Percentiles rank a stretch among this genome's conserved stretches.
Conservation (phyloP, 1,140 invertebrate species). For the Pseudomyrmex gracilis region DNA sequence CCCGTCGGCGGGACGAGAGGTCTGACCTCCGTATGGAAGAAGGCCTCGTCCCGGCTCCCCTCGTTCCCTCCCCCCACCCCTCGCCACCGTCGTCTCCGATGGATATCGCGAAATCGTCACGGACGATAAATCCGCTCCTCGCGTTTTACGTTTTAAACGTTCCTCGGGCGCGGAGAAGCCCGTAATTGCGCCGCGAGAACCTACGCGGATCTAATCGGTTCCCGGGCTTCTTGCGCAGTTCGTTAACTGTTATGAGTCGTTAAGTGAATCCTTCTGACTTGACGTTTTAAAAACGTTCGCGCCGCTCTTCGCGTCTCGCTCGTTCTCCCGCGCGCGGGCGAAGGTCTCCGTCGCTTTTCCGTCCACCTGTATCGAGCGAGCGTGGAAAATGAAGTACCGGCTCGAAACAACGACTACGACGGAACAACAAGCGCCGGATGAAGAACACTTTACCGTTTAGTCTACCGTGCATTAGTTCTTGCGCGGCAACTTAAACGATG, state of each 20-base stretch:
- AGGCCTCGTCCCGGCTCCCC: background rate
- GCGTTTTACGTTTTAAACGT: conserved; percentile 65
- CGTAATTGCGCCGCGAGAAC: conserved; percentile 60
- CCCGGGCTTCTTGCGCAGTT: conserved; percentile 60
- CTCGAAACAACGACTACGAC: conserved; percentile 12
- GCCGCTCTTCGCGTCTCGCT: background rate
- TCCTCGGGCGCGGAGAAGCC: conserved; percentile 33
- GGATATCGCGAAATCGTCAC: conserved; percentile 63
- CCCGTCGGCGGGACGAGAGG: conserved; percentile 19
- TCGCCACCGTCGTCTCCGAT: conserved; percentile 24
- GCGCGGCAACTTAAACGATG: background rate
- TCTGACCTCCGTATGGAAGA: conserved; percentile 46
- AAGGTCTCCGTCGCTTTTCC: conserved; percentile 15
- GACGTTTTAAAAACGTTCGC: conserved; percentile 33
- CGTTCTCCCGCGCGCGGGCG: background rate
- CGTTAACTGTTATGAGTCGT: conserved; percentile 66
- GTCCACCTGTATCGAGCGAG: conserved; percentile 3
- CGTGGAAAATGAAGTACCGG: conserved; percentile 38
- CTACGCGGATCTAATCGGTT: conserved; percentile 55
- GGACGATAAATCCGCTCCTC: conserved; percentile 65
- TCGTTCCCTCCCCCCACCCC: too few species aligned
- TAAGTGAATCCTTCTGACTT: conserved; percentile 46
- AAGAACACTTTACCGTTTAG: conserved; percentile 16
- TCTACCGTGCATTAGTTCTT: conserved; percentile 13
- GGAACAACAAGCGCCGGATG: background rate